phyloP scores from a whole-genome alignment of 2,797 vertebrate genomes.

The Crocodylus rhombifer region DNA sequence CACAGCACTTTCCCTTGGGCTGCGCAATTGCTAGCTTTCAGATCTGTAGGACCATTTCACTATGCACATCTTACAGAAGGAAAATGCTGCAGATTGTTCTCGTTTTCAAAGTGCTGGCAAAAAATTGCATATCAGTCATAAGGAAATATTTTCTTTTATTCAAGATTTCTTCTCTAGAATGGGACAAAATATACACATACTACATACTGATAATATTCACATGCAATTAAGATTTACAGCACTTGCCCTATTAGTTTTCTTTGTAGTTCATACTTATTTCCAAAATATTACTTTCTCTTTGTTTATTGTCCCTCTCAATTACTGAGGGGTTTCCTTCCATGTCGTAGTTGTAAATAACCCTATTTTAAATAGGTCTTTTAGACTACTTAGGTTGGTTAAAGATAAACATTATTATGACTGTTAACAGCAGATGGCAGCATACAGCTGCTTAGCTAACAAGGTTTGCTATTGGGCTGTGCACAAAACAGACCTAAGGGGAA shows the following conservation, averaged over 20 bases:
- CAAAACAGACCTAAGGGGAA: neutral
- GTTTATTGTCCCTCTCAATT: neutral
- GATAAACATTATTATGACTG: neutral
- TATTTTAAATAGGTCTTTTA: neutral
- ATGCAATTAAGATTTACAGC: neutral
- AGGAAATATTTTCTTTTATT: constrained; percentile 3
- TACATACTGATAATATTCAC: neutral
- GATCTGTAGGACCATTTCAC: constrained; percentile 10
- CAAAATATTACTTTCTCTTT: neutral
- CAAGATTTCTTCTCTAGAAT: neutral
- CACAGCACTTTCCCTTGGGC: neutral
- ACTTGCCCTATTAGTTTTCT: neutral
- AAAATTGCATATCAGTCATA: neutral
- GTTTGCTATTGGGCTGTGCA: neutral
- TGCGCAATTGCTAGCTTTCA: neutral
- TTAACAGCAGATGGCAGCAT: constrained; percentile 82
- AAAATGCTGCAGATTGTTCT: constrained; percentile 23
- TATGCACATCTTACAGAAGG: neutral
- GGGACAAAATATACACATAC: neutral
- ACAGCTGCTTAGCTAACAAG: constrained; percentile 34
- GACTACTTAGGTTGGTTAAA: neutral
- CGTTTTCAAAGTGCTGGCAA: neutral
- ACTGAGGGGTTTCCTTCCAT: neutral
- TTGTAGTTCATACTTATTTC: neutral
- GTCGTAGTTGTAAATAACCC: neutral